Evolutionary conservation across 2,888 invertebrate genomes (phyloP), one percentile per base, ranked within the genome.

Genomic region (Halocaridina rubra): DNA sequence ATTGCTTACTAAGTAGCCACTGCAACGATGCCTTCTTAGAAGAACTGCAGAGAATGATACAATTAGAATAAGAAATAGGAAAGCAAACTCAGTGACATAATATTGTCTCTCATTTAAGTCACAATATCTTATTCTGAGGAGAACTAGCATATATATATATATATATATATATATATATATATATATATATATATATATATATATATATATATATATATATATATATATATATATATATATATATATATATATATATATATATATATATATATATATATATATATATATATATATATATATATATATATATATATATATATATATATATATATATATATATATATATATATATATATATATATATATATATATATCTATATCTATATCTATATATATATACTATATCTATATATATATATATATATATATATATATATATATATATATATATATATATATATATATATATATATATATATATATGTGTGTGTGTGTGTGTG

Each of bases 161-260:
- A 64, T 64, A 64, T 29, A 64, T 64, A 64, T 29, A 64, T 64
- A 64, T 64, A 64, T 29, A 64, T 64, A 64, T 29, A 27, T 64
- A 16, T 64, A 16, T 29, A 16, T 67, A 4, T 29, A 67, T 67
- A 5, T 5, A 67, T 67, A 67, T 67, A 67, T 3, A 64, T 67
- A 5, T 67, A 67, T 67, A 67, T 67, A 67, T 29, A 67, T 67
- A 5, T 67, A 67, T 67, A 5, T 67, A 67, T 29, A 5, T 67
- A 29, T 67, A 67, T 67, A 67, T 67, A 67, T 67, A 67, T 67
- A 67, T 67, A 67, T 67, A 67, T 3, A 5, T 67, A 67, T 67
- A 67, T 2, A 27, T 67, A 27, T 67, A 67, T 29, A 27, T 67
- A 67, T 67, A 67, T 67, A 5, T 67, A 67, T 27, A 67, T 27